Base-by-base conservation (phyloP, 1,140 invertebrate genomes). In the Mylabris phalerata region DNA sequence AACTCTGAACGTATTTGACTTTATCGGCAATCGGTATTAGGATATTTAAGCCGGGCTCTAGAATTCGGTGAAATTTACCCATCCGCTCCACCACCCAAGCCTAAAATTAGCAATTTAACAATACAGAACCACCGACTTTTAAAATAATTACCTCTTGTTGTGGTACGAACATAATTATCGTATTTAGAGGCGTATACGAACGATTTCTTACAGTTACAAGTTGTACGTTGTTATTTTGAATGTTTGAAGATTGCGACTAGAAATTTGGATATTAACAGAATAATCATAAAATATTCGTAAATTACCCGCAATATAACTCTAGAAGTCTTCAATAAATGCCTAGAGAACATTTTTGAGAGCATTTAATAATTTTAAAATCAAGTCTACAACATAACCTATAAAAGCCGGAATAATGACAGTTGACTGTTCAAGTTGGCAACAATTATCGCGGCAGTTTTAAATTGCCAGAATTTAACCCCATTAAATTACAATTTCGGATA, bases 61-160 rank as follows among this genome's bases (percentile, higher is more conserved):
- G 75, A 59, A 97, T 92, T 76, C 88, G 83, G 71, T 93, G 82
- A 78, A 95, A 99, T 78, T 92, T 95, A 49, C 98, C 98, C 95
- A 99, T 98, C 72, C 97, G 78, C 78, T 99, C 97, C 0, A 99
- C 90, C 61, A 99, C 81, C 98, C 98, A 99, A 49, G 97, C 95
- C 89, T 92, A 67, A 75, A 75, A 72, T 66, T 13, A 11, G 26
- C 27, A 10, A 13, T 9, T 27, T 42, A 52, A 49, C 42, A 24
- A 48, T 7, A 32, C 2, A 32, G 11, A 49, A 24, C 42, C 40
- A 59, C 13, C 49, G 50, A 42, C 32, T 26, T 45, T 9, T 9
- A 64, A 25, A 13, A 41, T 9, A 57, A 72, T 73, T 77, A 91
- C 90, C 83, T 98, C 95, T 84, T 98, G 96, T 75, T 98, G 95